These are phyloP conservation scores for Ornithorhynchus anatinus DNA, from an alignment of 2,113 vertebrate species.

Conservation along the genomic window DNA sequence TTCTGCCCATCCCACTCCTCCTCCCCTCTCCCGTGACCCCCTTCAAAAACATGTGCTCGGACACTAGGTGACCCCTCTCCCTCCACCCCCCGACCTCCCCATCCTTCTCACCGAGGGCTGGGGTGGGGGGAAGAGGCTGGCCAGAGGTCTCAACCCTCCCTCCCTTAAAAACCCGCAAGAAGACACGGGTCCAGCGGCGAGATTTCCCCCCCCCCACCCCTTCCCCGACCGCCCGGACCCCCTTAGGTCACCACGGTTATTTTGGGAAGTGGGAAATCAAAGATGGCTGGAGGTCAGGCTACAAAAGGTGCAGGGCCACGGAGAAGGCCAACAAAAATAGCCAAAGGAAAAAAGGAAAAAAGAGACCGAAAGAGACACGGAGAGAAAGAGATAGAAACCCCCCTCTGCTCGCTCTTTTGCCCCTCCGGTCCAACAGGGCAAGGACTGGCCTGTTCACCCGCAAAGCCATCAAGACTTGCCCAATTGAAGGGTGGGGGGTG, in stretches of 20 bases:
- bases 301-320: conserved; percentile 76
- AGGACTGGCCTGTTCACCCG: too few species aligned
- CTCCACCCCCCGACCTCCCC: too few species aligned
- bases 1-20: too few species aligned
- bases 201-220: neutral
- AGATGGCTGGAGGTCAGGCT: conserved; percentile 85
- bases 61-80: too few species aligned
- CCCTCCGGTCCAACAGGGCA: too few species aligned
- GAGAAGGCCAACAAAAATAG: conserved; percentile 59
- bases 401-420: too few species aligned
- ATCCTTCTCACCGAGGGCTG: too few species aligned
- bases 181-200: accelerated
- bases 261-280: conserved; percentile 85
- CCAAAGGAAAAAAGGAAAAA: neutral
- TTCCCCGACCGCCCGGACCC: conserved; percentile 42
- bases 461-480: too few species aligned
- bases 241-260: conserved; percentile 69
- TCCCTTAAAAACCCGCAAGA: accelerated
- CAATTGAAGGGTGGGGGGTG: neutral
- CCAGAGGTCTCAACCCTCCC: neutral
- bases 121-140: neutral
- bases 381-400: neutral
- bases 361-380: neutral
- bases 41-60: too few species aligned
- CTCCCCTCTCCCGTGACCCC: too few species aligned